Evolutionary conservation across 2,888 invertebrate species (phyloP).

Genomic region (Ceratothoa steindachneri): DNA sequence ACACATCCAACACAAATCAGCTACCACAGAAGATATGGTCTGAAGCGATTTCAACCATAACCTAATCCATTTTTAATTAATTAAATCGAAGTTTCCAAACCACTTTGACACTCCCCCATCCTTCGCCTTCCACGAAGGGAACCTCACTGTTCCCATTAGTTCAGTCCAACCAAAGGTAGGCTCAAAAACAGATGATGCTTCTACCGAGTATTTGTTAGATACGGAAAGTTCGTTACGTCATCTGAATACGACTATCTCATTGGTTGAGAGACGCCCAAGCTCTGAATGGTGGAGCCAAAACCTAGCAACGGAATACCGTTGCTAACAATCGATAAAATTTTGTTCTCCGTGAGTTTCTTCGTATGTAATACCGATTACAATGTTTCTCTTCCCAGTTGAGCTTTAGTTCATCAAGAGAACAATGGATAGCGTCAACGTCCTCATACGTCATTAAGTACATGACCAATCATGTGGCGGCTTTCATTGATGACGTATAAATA

Average conservation of each 20-base stretch:
- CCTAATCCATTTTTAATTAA: neutral
- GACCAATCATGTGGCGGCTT: neutral
- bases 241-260: neutral
- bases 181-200: neutral
- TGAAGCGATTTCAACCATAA: neutral
- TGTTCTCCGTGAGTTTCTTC: neutral
- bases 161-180: neutral
- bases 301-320: neutral
- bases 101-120: neutral
- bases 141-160: conserved; percentile 11
- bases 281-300: neutral
- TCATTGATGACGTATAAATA: neutral
- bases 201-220: neutral
- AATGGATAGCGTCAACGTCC: conserved; percentile 48
- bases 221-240: neutral
- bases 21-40: neutral
- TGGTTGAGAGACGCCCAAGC: neutral
- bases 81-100: neutral
- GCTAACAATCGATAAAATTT: neutral
- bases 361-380: neutral
- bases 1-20: neutral
- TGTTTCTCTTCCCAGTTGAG: neutral
- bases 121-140: conserved; percentile 31
- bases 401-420: conserved; percentile 39
- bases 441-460: conserved; percentile 35